A percentile compares a stretch with the other conserved stretches of the same genome.
phyloP scores from a whole-genome alignment of 1,140 invertebrate genomes.

The Samia ricini region DNA sequence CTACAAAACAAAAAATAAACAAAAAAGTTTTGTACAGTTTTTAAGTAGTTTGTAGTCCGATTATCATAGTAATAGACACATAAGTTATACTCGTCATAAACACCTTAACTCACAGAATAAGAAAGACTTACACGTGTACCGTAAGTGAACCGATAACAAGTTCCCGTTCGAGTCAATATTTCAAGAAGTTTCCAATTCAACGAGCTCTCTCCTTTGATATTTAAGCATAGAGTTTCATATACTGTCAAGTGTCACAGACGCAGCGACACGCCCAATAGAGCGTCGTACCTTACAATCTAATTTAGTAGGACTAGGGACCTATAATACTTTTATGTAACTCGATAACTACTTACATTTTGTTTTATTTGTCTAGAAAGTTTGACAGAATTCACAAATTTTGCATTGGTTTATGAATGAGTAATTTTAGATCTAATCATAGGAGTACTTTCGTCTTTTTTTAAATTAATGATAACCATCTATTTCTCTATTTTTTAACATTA shows the following conservation, averaged over 20 bases:
- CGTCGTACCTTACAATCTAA: not conserved
- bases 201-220: slow-evolving; percentile 22
- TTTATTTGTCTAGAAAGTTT: not conserved
- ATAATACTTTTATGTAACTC: too few species aligned
- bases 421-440: too few species aligned
- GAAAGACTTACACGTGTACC: slow-evolving; percentile 4
- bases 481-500: too few species aligned
- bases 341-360: not conserved
- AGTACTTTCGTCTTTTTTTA: too few species aligned
- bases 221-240: slow-evolving; percentile 10
- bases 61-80: too few species aligned
- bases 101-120: not conserved
- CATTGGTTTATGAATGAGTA: too few species aligned
- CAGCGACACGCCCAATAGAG: not conserved
- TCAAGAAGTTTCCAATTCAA: slow-evolving; percentile 20
- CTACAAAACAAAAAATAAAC: too few species aligned
- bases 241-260: not conserved
- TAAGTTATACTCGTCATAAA: not conserved
- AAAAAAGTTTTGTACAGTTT: too few species aligned
- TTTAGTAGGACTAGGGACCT: not conserved
- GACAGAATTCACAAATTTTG: too few species aligned
- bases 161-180: slow-evolving; percentile 20
- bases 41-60: too few species aligned
- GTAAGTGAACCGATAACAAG: slow-evolving; percentile 5
- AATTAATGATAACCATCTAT: too few species aligned